Evolutionary conservation across 2,113 vertebrate species (phyloP).

Genomic region (Passer montanus): DNA sequence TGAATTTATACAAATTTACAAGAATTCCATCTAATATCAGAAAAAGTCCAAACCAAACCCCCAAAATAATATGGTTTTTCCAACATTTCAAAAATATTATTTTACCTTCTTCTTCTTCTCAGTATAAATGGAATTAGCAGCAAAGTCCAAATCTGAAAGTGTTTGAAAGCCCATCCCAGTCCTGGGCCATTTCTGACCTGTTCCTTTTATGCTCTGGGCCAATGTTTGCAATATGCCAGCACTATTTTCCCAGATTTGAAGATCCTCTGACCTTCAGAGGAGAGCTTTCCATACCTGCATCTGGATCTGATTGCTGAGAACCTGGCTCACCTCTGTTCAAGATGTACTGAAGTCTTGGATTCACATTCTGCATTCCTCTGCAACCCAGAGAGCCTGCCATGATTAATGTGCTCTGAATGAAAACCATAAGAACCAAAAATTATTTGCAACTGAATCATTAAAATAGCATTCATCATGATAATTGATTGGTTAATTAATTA

Average conservation of each 20-base stretch:
- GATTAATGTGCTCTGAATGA: slow-evolving; percentile 72
- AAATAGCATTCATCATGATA: slow-evolving; percentile 75
- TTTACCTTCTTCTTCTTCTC: background rate
- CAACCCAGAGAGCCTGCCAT: slow-evolving; percentile 39
- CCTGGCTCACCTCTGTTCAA: slow-evolving; percentile 7
- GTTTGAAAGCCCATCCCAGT: background rate
- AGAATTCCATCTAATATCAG: background rate
- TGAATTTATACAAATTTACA: background rate
- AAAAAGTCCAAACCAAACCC: background rate
- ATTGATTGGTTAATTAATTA: slow-evolving; percentile 81
- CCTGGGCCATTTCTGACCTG: background rate
- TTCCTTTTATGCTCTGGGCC: background rate
- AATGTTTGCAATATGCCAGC: background rate
- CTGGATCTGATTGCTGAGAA: background rate
- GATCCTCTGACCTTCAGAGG: background rate
- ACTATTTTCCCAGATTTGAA: background rate
- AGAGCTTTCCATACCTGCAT: slow-evolving; percentile 13
- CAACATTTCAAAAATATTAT: background rate
- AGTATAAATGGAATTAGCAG: background rate
- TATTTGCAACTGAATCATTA: slow-evolving; percentile 77
- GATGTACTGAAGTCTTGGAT: background rate
- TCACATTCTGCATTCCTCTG: slow-evolving; percentile 55
- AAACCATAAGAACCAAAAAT: slow-evolving; percentile 73
- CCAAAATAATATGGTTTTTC: background rate
- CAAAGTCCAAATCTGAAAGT: background rate